Conservation (phyloP, 2,797 vertebrate species). For the Kryptolebias ocellatus region DNA sequence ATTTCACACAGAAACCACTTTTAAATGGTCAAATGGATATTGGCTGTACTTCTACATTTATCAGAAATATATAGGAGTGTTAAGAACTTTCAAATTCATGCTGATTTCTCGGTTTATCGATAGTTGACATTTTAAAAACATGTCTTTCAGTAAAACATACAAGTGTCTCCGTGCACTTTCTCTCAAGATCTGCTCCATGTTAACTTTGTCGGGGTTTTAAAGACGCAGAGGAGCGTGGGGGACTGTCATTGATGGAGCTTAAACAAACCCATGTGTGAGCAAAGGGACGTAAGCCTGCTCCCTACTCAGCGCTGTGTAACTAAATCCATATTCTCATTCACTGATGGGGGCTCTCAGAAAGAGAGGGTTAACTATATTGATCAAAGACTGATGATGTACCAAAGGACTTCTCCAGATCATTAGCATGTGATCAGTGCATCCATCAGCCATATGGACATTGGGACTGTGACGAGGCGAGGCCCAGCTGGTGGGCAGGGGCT, state of each 20-base stretch:
- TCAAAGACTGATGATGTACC: conserved; percentile 70
- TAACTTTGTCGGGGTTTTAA: conserved; percentile 50
- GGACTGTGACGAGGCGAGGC: conserved; percentile 51
- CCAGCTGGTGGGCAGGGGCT: conserved; percentile 51
- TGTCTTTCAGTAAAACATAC: background rate
- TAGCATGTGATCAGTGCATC: conserved; percentile 72
- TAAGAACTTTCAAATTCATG: too few species aligned
- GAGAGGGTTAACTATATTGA: conserved; percentile 76
- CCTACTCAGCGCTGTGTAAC: conserved; percentile 73
- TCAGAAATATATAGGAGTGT: too few species aligned
- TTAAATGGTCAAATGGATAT: too few species aligned
- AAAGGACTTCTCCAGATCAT: conserved; percentile 68
- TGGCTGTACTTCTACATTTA: too few species aligned
- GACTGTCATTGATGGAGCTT: conserved; percentile 69
- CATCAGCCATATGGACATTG: conserved; percentile 70
- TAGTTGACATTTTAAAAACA: too few species aligned
- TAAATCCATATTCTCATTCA: conserved; percentile 74
- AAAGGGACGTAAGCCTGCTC: conserved; percentile 72
- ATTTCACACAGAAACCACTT: too few species aligned
- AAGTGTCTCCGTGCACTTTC: conserved; percentile 16
- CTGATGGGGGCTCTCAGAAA: conserved; percentile 58
- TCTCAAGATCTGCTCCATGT: conserved; percentile 28
- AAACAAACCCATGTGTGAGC: conserved; percentile 84
- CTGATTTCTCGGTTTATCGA: background rate
- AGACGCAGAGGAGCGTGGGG: conserved; percentile 50